These are phyloP conservation scores for Thereva unica DNA, from an alignment of 2,888 invertebrate genomes.

Conservation along the genomic window DNA sequence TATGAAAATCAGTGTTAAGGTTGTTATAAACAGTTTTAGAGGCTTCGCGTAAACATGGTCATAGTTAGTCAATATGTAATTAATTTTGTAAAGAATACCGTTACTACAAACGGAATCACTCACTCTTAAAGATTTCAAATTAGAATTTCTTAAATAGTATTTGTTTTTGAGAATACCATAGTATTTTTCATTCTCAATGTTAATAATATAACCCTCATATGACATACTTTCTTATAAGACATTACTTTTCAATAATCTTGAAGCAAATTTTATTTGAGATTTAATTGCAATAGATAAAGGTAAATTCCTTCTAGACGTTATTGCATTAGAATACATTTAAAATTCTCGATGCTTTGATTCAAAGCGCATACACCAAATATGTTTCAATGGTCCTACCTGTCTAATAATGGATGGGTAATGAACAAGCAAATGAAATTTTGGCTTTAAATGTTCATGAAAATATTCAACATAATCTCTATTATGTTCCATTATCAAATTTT, in stretches of 20 bases:
- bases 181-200: neutral
- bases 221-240: neutral
- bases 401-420: neutral
- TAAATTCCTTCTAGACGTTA: constrained; percentile 5
- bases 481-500: neutral
- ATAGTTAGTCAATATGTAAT: neutral
- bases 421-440: constrained; percentile 1
- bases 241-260: neutral
- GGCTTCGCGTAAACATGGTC: too few species aligned
- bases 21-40: too few species aligned
- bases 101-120: neutral
- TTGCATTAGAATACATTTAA: neutral
- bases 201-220: neutral
- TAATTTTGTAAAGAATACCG: neutral
- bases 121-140: too few species aligned
- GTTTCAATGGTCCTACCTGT: neutral
- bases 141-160: too few species aligned
- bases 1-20: too few species aligned
- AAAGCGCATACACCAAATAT: constrained; percentile 6
- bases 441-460: neutral
- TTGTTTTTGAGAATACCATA: neutral
- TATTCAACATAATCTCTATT: neutral
- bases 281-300: neutral
- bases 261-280: constrained; percentile 2
- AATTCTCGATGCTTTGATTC: constrained; percentile 5